Evolutionary conservation across 2,113 vertebrate species (phyloP).

Genomic region (Nibea coibor): DNA sequence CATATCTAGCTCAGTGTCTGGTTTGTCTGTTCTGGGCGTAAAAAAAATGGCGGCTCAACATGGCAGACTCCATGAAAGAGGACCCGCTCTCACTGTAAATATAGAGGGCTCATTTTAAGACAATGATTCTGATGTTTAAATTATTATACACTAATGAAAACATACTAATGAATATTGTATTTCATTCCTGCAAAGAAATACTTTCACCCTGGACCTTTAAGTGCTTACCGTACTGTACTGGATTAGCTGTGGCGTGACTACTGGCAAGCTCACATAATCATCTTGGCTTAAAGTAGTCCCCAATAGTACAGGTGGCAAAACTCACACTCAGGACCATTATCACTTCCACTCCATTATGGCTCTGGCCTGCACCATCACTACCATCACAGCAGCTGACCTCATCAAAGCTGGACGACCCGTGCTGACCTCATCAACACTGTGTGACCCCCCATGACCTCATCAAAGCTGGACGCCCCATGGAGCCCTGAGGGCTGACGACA

Average conservation of each 20-base stretch:
- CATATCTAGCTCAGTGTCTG: no score
- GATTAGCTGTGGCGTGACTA: not conserved
- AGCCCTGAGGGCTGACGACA: conserved; percentile 69
- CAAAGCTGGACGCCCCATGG: conserved; percentile 81
- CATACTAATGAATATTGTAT: no score
- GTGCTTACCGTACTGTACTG: not conserved
- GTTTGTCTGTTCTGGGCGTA: no score
- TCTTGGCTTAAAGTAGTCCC: conserved; percentile 28
- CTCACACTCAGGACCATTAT: conserved; percentile 52
- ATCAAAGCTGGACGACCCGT: conserved; percentile 85
- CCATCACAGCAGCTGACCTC: conserved; percentile 79
- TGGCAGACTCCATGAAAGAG: no score
- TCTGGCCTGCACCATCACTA: conserved; percentile 47
- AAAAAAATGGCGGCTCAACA: no score
- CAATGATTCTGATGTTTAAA: no score
- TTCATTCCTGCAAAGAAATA: no score
- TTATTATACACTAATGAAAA: no score
- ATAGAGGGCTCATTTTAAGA: no score
- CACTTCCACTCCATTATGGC: conserved; percentile 64
- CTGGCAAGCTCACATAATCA: conserved; percentile 9
- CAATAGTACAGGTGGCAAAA: conserved; percentile 58
- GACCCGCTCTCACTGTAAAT: no score
- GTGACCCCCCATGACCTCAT: conserved; percentile 84
- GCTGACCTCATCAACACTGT: conserved; percentile 84
- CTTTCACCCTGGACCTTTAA: not conserved